These are phyloP conservation scores for Halcyon badia DNA, from an alignment of 2,797 vertebrate genomes.

Conservation along the genomic window DNA sequence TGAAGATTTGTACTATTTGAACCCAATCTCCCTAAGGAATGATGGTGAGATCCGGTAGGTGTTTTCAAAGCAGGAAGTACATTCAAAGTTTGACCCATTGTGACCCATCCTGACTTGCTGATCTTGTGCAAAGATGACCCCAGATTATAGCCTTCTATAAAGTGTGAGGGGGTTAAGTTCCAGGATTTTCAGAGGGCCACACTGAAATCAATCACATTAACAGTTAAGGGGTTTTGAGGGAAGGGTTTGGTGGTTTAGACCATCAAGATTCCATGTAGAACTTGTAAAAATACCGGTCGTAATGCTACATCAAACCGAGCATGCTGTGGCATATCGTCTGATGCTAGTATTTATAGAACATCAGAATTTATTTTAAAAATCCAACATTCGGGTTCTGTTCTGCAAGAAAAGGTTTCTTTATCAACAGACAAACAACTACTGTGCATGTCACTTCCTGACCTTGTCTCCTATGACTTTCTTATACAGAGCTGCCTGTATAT, in stretches of 20 bases:
- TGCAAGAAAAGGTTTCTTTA: neutral
- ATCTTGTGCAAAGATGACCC: neutral
- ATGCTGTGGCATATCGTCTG: neutral
- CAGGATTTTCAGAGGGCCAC: neutral
- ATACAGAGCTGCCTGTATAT: neutral
- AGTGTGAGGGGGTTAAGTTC: neutral
- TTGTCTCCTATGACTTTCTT: neutral
- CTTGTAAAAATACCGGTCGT: neutral
- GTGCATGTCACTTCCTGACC: neutral
- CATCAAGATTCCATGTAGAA: neutral
- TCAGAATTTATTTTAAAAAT: neutral
- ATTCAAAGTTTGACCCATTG: neutral
- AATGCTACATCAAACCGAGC: neutral
- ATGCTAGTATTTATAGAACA: neutral
- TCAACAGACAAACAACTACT: neutral
- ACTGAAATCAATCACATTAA: neutral
- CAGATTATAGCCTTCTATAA: neutral
- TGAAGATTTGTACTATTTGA: neutral
- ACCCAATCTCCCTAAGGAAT: neutral
- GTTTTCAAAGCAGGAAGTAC: neutral
- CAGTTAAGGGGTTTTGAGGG: neutral
- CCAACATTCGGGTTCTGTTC: neutral
- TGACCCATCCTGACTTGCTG: neutral
- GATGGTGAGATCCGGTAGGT: neutral
- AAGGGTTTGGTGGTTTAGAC: neutral